These are phyloP conservation scores for Neomonachus schauinslandi DNA, from an alignment of 2,113 vertebrate genomes.

Conservation along the genomic window DNA sequence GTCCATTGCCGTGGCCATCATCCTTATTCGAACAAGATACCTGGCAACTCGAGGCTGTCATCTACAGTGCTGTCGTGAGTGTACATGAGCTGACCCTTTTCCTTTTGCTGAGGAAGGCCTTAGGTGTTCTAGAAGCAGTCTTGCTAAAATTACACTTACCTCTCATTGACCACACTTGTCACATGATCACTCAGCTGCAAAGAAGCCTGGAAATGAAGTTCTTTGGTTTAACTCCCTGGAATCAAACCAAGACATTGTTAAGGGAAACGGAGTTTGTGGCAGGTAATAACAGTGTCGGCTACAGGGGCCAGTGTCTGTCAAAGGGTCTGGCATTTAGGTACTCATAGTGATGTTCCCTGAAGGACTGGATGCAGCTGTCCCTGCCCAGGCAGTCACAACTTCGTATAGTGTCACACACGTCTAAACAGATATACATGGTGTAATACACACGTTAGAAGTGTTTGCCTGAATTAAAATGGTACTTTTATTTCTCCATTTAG, in stretches of 20 bases:
- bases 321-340: neutral
- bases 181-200: neutral
- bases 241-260: neutral
- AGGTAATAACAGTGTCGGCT: neutral
- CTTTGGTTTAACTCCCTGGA: neutral
- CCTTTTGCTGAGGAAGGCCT: neutral
- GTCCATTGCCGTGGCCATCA: rapidly evolving
- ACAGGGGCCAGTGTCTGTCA: neutral
- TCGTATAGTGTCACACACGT: neutral
- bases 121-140: neutral
- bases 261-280: neutral
- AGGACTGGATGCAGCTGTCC: neutral
- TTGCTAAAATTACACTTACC: neutral
- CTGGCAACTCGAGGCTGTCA: neutral
- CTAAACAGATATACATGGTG: neutral
- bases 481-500: conserved; percentile 64
- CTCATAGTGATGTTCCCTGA: neutral
- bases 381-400: rapidly evolving
- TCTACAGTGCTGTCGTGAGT: neutral
- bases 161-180: neutral
- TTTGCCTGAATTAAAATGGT: neutral
- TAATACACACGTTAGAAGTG: neutral
- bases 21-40: neutral
- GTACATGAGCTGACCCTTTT: neutral
- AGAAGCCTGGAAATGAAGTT: neutral